Evolutionary conservation across 2,113 vertebrate species (phyloP), one percentile per base, ranked within the genome.

Genomic region (Boleophthalmus pectinirostris): DNA sequence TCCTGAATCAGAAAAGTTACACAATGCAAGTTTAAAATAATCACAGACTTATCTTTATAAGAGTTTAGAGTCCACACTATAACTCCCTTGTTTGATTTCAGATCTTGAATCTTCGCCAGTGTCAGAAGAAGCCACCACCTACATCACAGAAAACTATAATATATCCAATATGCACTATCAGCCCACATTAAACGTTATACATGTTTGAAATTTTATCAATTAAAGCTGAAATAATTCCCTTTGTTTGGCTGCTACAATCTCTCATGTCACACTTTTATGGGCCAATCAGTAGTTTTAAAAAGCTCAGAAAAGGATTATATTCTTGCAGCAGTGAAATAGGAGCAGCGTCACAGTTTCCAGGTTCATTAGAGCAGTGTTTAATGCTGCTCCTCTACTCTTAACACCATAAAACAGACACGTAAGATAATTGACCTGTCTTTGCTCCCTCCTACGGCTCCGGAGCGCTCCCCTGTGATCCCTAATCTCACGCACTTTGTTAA

Each of bases 401-500:
- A 53, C 69, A 65, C 58, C 25, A 16, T 63, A 58, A 69, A 69
- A 43, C 69, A 21, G 35, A 79, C 25, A 23, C 16, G 24, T 16
- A 18, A 38, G 61, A 29, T 64, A 56, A 73, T 70, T 78, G 71
- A 80, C 66, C 79, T 61, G 60, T 66, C 63, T 73, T 14, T 70
- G 74, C 70, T 49, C 64, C 46, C 61, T 67, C 16, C 35, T 57
- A 43, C 58, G 58, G n/a, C 74, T 5, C 3, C 33, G 68, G 72
- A 74, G 72, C 65, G 53, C 65, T 72, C 70, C 73, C 76, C 73
- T 58, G 67, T 23, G 72, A 61, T 57, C 77, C 66, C 78, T 92
- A 90, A 93, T 93, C 91, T 92, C 63, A 10, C 72, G 75, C 86
- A 86, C 86, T 90, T 90, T 89, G 91, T 90, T 93, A 91, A 91